These are phyloP conservation scores for Melanostoma mellinum DNA, from an alignment of 2,888 invertebrate genomes.

Conservation along the genomic window DNA sequence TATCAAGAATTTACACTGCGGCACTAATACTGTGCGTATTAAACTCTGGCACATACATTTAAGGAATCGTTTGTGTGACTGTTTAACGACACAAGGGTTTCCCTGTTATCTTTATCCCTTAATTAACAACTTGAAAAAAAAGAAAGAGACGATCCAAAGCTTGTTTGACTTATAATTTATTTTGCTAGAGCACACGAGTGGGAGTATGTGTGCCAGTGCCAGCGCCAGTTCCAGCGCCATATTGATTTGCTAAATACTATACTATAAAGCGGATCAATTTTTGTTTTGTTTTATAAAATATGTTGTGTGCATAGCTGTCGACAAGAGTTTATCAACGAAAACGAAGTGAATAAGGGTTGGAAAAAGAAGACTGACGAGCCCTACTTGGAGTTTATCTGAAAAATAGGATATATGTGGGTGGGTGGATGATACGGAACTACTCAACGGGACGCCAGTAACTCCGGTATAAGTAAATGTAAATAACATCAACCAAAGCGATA, in stretches of 20 bases:
- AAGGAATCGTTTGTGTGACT: slow-evolving; percentile 48
- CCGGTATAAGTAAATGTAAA: slow-evolving; percentile 22
- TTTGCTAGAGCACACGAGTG: slow-evolving; percentile 48
- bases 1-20: slow-evolving; percentile 34
- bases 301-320: slow-evolving; percentile 67
- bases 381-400: slow-evolving; percentile 44
- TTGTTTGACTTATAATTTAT: slow-evolving; percentile 68
- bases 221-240: slow-evolving; percentile 43
- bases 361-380: slow-evolving; percentile 19
- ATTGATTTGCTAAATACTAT: slow-evolving; percentile 67
- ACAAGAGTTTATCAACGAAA: slow-evolving; percentile 55
- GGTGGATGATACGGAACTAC: slow-evolving; percentile 36
- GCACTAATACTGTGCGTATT: slow-evolving; percentile 54
- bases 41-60: slow-evolving; percentile 34
- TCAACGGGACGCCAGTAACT: slow-evolving; percentile 45
- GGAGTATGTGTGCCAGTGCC: slow-evolving; percentile 6
- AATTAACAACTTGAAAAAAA: slow-evolving; percentile 72
- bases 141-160: slow-evolving; percentile 57
- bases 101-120: slow-evolving; percentile 73
- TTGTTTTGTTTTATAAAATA: slow-evolving; percentile 69
- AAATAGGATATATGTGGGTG: slow-evolving; percentile 20
- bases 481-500: slow-evolving; percentile 4
- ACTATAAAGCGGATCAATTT: slow-evolving; percentile 67
- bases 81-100: slow-evolving; percentile 59
- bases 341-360: not conserved